Evolutionary conservation across 2,888 invertebrate genomes (phyloP).

Genomic region (Rhagophthalmus giganteus): DNA sequence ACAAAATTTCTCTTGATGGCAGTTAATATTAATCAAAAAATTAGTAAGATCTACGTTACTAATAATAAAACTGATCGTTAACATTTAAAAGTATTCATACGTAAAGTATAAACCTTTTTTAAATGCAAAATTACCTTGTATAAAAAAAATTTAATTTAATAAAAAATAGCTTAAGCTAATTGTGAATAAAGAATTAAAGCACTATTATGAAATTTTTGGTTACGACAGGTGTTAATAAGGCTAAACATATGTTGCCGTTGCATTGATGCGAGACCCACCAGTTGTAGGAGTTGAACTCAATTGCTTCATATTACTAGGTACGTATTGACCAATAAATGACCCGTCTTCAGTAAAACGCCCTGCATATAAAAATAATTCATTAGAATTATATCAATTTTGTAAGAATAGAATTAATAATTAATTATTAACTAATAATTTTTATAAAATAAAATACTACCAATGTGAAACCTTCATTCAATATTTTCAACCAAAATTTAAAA

Average conservation of each 20-base stretch:
- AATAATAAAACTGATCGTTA: conserved; percentile 15
- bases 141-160: background rate
- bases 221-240: conserved; percentile 28
- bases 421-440: background rate
- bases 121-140: conserved; percentile 4
- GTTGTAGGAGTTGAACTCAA: conserved; percentile 58
- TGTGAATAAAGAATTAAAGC: conserved; percentile 20
- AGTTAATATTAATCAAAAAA: background rate
- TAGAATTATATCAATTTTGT: background rate
- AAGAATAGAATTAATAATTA: background rate
- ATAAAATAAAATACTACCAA: background rate
- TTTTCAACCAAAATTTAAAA: no score
- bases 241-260: conserved; percentile 70
- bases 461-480: background rate
- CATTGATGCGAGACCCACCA: conserved; percentile 55
- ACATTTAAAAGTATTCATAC: conserved; percentile 25
- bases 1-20: conserved; percentile 12
- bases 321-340: conserved; percentile 96
- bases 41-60: no score
- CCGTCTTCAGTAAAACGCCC: conserved; percentile 96
- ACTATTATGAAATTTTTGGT: conserved; percentile 27
- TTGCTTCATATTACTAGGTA: conserved; percentile 76
- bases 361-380: conserved; percentile 52
- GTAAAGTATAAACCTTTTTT: conserved; percentile 5
- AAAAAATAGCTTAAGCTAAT: conserved; percentile 25